Base-by-base conservation (phyloP, 2,797 vertebrate genomes). In the Lagodon rhomboides region DNA sequence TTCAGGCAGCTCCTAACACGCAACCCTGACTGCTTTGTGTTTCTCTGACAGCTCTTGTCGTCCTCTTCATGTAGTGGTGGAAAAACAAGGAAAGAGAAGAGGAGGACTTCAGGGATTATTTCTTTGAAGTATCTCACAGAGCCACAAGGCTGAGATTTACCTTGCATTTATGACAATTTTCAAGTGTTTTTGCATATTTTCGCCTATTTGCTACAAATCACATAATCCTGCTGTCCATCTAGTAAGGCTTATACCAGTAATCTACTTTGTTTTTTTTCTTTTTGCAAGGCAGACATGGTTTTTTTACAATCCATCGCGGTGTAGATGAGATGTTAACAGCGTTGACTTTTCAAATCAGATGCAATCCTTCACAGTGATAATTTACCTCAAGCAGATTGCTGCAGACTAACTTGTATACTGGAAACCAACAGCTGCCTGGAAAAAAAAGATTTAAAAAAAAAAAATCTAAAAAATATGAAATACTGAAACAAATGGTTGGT, bases 1-100 rank as follows among this genome's bases (percentile, higher is more conserved):
- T 86, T 92, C 89, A 93, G 91, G 83, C 88, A 81, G 87, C 87
- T 84, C 75, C 89, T 84, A 85, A 90, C 93, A 93, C 84, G 87
- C 89, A 90, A 92, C 61, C 80, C 89, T 43, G 76, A 89, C 73
- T 68, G 82, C 91, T 90, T 91, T 92, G 91, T 92, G 88, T 92
- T 91, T 84, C 91, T 88, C 90, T 86, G 90, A 91, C 86, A 73
- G 83, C 80, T 90, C 87, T 80, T 86, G 87, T 91, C 85, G 68
- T 87, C 76, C 85, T 88, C 86, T 80, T 75, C 81, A 61, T 83
- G 84, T 66, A 82, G 81, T 13, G 58, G 73, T 73, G 71, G 25
- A 55, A 63, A 66, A 56, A 64, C 49, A 27, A 44, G 50, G 54
- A 68, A 58, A 62, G 55, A 64, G 74, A 77, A 44, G 59, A 80